Evolutionary conservation across 2,113 vertebrate genomes (phyloP).

Genomic region (Stegostoma tigrinum): DNA sequence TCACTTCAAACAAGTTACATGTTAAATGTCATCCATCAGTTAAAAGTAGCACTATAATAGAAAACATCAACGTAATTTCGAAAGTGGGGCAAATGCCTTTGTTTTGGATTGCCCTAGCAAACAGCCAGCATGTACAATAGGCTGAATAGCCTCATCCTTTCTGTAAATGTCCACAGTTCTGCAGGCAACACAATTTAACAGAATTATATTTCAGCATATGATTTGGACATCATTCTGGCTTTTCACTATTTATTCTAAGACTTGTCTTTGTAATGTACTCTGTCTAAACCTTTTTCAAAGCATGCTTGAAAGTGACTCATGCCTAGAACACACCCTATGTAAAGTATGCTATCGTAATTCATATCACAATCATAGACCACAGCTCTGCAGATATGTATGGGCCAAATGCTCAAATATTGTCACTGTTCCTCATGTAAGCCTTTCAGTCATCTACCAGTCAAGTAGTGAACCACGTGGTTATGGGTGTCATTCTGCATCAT

Average conservation of each 20-base stretch:
- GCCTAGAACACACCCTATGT: background rate
- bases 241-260: background rate
- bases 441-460: background rate
- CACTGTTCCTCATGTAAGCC: background rate
- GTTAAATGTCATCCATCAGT: background rate
- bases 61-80: background rate
- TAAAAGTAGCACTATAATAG: background rate
- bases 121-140: background rate
- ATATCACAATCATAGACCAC: background rate
- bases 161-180: background rate
- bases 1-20: background rate
- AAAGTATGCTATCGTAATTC: background rate
- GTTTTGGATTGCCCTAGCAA: background rate
- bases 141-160: background rate
- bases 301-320: background rate
- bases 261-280: background rate
- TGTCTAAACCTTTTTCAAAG: background rate
- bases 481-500: background rate
- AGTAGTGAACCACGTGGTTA: background rate
- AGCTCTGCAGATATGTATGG: background rate
- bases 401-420: background rate
- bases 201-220: background rate
- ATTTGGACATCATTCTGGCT: background rate
- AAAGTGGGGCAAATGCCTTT: background rate
- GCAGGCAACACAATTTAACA: background rate